Conservation (phyloP, 2,113 vertebrate species). For the Siniperca chuatsi region DNA sequence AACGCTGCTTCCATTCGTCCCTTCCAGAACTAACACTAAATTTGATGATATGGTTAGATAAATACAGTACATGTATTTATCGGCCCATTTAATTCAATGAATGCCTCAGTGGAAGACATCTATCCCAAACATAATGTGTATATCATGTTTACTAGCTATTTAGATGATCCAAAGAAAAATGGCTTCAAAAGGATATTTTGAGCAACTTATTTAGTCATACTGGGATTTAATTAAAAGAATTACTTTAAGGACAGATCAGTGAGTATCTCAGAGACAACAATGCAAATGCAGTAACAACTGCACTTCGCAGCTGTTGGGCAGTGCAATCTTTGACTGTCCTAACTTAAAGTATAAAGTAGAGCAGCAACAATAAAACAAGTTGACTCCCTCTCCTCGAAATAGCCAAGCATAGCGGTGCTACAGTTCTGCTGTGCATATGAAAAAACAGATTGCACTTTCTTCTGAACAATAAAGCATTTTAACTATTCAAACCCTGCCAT, state of each 20-base stretch:
- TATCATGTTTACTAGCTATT: constrained; percentile 21
- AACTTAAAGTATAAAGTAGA: constrained; percentile 49
- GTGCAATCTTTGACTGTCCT: constrained; percentile 48
- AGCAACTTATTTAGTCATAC: constrained; percentile 39
- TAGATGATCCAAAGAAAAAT: constrained; percentile 23
- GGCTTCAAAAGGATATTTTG: constrained; percentile 28
- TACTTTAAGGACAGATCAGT: constrained; percentile 34
- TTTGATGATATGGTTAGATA: background rate
- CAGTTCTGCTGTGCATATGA: constrained; percentile 72
- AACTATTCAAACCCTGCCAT: constrained; percentile 51
- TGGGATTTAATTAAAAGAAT: constrained; percentile 40
- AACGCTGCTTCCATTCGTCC: constrained; percentile 24
- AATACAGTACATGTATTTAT: constrained; percentile 7
- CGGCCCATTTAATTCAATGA: background rate
- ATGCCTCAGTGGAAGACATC: constrained; percentile 15
- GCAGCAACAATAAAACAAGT: constrained; percentile 57
- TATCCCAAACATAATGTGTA: background rate
- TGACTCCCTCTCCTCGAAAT: constrained; percentile 24
- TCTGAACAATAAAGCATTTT: constrained; percentile 59
- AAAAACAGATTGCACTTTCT: constrained; percentile 65
- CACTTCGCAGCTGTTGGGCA: constrained; percentile 37
- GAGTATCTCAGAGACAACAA: constrained; percentile 31
- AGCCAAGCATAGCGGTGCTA: constrained; percentile 69
- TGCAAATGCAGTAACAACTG: constrained; percentile 38
- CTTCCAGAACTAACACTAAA: constrained; percentile 16